Percentiles rank a stretch among this genome's conserved stretches.
Evolutionary conservation across 2,797 vertebrate species (phyloP).

Genomic region (Caiman crocodilus): DNA sequence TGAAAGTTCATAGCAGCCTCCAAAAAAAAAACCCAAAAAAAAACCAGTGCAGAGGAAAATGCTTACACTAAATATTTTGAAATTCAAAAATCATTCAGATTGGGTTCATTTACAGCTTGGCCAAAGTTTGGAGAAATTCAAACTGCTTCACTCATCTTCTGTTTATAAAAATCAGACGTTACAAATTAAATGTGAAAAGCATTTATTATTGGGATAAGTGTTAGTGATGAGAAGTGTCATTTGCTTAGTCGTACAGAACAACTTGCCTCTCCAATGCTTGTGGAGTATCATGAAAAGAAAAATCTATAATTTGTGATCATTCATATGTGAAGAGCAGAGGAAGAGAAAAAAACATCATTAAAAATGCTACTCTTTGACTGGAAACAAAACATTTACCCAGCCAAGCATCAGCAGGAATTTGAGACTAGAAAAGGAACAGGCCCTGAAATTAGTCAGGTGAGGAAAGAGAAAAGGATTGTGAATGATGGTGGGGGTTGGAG

Average conservation of each 20-base stretch:
- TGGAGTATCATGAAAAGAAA: slow-evolving; percentile 12
- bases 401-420: not conserved
- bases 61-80: not conserved
- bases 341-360: not conserved
- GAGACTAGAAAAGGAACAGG: not conserved
- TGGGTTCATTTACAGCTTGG: not conserved
- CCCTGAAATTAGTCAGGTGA: not conserved
- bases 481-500: not conserved
- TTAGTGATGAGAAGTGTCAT: slow-evolving; percentile 10
- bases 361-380: not conserved
- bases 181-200: slow-evolving; percentile 23
- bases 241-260: slow-evolving; percentile 27
- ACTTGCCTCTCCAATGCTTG: slow-evolving; percentile 21
- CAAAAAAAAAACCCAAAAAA: not conserved
- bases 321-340: not conserved
- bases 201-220: not conserved
- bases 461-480: not conserved
- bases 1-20: not conserved
- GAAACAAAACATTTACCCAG: slow-evolving; percentile 15
- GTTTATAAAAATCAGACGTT: slow-evolving; percentile 20
- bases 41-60: not conserved
- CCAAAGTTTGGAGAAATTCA: not conserved
- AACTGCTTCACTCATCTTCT: not conserved
- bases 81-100: not conserved
- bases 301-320: slow-evolving; percentile 34